Percentiles rank a stretch among this genome's conserved stretches.
phyloP scores from a whole-genome alignment of 2,888 invertebrate genomes.

The Octonoba sinensis region DNA sequence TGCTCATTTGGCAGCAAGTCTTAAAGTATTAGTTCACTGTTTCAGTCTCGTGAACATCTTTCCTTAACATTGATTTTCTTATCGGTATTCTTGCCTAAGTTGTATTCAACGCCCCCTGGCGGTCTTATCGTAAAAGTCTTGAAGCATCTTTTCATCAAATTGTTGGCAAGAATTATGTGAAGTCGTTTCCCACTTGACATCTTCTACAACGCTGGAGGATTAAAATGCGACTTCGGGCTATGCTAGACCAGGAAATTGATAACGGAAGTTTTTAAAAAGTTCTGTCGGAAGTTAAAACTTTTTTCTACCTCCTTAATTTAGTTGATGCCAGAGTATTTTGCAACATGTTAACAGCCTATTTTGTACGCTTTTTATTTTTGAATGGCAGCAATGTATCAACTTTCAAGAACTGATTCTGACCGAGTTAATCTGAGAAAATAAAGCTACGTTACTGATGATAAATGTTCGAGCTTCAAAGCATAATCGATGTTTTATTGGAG shows the following conservation, averaged over 20 bases:
- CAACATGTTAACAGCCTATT: neutral
- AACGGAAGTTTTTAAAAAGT: conserved; percentile 16
- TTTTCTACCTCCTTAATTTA: conserved; percentile 2
- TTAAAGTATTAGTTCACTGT: conserved; percentile 20
- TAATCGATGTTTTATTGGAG: too few species aligned
- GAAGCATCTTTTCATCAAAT: conserved; percentile 30
- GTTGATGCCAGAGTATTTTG: neutral
- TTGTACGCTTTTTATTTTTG: neutral
- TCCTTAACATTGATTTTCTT: conserved; percentile 36
- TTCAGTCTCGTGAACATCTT: conserved; percentile 23
- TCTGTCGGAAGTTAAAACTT: neutral
- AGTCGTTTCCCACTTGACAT: conserved; percentile 2
- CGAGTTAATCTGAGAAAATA: too few species aligned
- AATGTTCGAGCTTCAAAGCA: too few species aligned
- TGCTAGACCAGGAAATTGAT: neutral
- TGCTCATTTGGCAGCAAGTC: neutral
- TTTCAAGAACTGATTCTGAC: too few species aligned
- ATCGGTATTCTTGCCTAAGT: conserved; percentile 22
- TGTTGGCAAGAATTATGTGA: conserved; percentile 26
- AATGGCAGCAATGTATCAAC: neutral
- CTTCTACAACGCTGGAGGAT: neutral
- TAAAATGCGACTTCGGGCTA: neutral
- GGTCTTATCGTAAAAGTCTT: conserved; percentile 30
- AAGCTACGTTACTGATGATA: too few species aligned
- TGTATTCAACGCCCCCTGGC: conserved; percentile 14